phyloP scores from a whole-genome alignment of 2,113 vertebrate genomes.

The Dermatemys mawii region DNA sequence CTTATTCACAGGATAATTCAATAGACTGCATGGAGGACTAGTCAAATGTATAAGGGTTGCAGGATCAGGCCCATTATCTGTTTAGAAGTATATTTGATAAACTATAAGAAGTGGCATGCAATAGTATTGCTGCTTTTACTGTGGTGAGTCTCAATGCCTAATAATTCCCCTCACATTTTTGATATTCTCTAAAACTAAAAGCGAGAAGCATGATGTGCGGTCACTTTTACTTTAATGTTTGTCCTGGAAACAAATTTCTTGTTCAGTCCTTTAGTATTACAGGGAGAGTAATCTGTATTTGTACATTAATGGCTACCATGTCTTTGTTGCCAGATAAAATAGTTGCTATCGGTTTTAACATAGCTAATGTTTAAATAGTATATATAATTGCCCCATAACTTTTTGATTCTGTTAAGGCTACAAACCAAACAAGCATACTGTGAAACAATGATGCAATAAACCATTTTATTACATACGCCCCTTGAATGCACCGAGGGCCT shows the following conservation, averaged over 20 bases:
- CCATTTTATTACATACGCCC: background rate
- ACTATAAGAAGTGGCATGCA: background rate
- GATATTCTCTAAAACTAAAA: background rate
- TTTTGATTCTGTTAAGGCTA: background rate
- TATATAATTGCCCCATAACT: background rate
- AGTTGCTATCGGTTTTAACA: background rate
- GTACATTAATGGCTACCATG: background rate
- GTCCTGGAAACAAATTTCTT: background rate
- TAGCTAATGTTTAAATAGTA: background rate
- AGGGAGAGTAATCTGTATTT: background rate
- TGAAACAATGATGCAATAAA: background rate
- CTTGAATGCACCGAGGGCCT: background rate
- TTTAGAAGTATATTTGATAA: fast-evolving
- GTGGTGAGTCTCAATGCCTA: background rate
- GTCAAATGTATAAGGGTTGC: background rate
- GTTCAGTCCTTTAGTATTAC: background rate
- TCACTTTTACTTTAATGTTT: background rate
- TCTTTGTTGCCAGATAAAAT: background rate
- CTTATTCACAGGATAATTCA: background rate
- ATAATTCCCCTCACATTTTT: background rate
- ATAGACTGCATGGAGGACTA: background rate
- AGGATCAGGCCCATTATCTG: background rate
- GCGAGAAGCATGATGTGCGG: background rate
- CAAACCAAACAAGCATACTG: background rate
- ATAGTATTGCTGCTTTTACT: background rate